phyloP scores from a whole-genome alignment of 2,797 vertebrate species.

The Taenioides sp. region DNA sequence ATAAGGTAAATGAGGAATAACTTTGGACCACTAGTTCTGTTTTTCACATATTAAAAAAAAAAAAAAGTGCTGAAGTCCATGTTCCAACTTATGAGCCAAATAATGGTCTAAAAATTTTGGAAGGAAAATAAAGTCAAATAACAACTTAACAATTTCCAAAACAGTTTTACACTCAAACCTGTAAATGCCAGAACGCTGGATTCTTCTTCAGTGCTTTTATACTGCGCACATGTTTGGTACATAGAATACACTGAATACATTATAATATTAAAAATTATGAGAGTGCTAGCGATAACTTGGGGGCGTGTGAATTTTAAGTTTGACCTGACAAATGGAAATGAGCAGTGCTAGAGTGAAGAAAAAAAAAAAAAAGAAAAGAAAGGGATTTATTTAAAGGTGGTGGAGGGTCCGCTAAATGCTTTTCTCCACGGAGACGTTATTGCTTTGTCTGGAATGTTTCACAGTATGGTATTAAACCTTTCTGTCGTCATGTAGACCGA shows the following conservation, averaged over 20 bases:
- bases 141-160: not conserved
- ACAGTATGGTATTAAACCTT: too few species aligned
- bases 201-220: not conserved
- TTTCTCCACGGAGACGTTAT: too few species aligned
- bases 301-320: not conserved
- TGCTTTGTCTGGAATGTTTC: too few species aligned
- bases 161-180: not conserved
- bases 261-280: not conserved
- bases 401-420: too few species aligned
- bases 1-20: too few species aligned
- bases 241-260: not conserved
- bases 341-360: not conserved
- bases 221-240: not conserved
- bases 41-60: too few species aligned
- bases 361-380: too few species aligned
- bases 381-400: too few species aligned
- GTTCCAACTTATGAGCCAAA: not conserved
- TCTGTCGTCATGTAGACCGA: too few species aligned
- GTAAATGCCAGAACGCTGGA: not conserved
- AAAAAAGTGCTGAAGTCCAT: not conserved
- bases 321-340: not conserved
- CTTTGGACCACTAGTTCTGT: too few species aligned
- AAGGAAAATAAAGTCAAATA: not conserved
- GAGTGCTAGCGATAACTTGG: not conserved
- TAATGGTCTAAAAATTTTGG: not conserved